A percentile compares a stretch with the other conserved stretches of the same genome.
These are phyloP conservation scores for Harpalus rubripes DNA, from an alignment of 2,888 invertebrate species.

Conservation along the genomic window DNA sequence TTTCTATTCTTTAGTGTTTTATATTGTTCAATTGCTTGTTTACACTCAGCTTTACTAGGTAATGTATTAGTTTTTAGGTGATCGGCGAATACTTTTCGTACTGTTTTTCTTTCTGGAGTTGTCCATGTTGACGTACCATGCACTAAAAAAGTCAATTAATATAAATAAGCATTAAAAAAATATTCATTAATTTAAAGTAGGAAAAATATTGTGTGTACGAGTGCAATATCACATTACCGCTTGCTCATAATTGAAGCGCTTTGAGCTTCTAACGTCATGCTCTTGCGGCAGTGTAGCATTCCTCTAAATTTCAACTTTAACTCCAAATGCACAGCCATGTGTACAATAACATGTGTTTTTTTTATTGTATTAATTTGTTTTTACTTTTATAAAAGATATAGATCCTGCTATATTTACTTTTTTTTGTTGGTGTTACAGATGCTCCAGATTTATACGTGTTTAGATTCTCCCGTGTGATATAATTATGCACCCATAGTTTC, in stretches of 20 bases:
- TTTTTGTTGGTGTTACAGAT: neutral
- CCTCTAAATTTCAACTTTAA: too few species aligned
- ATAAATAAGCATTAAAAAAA: neutral
- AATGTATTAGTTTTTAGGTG: neutral
- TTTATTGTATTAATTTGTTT: neutral
- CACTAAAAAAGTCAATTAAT: neutral
- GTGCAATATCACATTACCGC: neutral
- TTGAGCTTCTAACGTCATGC: too few species aligned
- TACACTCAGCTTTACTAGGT: neutral
- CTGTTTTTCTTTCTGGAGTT: neutral
- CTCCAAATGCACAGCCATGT: neutral
- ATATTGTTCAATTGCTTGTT: neutral
- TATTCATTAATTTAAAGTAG: neutral
- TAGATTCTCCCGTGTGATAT: neutral
- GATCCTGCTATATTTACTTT: neutral
- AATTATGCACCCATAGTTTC: conserved; percentile 1
- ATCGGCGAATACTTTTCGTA: neutral
- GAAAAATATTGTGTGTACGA: neutral
- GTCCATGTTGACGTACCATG: neutral
- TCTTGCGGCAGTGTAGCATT: too few species aligned
- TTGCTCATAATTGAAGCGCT: conserved; percentile 1
- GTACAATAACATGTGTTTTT: too few species aligned
- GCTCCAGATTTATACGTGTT: too few species aligned
- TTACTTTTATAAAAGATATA: neutral
- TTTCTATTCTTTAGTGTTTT: neutral